Base-by-base conservation (phyloP, 2,888 invertebrate species). In the Malthinus seriepunctatus region DNA sequence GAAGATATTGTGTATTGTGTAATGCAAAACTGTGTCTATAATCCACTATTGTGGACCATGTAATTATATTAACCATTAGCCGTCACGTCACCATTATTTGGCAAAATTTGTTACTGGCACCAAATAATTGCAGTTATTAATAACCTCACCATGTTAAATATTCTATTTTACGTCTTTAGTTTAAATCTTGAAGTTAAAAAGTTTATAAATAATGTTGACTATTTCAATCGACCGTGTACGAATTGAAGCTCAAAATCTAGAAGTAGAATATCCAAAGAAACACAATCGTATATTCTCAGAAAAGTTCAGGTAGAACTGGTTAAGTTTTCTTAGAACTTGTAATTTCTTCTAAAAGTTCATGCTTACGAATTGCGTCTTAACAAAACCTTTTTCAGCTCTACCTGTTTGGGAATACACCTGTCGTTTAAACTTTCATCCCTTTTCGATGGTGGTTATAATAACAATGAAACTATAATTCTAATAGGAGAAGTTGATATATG, bases 301-400 rank as follows among this genome's bases (percentile, higher is more conserved):
- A 67, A 62, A 48, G 39, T 33, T 34, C 65, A 66, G 65, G 67
- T 64, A 63, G 56, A 62, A 64, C 59, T 61, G 61, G 63, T 63
- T 60, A 64, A 54, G 54, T 55, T 57, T 63, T 63, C 62, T 48
- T 12, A 15, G 64, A 63, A 63, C 37, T 53, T 57, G 54, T 47
- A 55, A 47, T 44, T 51, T 49, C 49, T 54, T 52, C 46, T 44
- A 31, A 45, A 52, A 52, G 52, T 50, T 38, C 46, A 42, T 42
- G 15, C 39, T n/a, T 42, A 46, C 52, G 33, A 37, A 52, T 46
- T 32, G 32, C 52, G 11, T 31, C 32, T 23, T 39, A 49, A 23
- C 42, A 6, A 46, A 32, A 33, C 7, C 12, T 37, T 46, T 46
- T 34, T 35, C 46, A 31, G 10, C 34, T 37, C 31, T 52, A 52